phyloP scores from a whole-genome alignment of 2,888 invertebrate genomes.

The Cryptocheilus praepositus region DNA sequence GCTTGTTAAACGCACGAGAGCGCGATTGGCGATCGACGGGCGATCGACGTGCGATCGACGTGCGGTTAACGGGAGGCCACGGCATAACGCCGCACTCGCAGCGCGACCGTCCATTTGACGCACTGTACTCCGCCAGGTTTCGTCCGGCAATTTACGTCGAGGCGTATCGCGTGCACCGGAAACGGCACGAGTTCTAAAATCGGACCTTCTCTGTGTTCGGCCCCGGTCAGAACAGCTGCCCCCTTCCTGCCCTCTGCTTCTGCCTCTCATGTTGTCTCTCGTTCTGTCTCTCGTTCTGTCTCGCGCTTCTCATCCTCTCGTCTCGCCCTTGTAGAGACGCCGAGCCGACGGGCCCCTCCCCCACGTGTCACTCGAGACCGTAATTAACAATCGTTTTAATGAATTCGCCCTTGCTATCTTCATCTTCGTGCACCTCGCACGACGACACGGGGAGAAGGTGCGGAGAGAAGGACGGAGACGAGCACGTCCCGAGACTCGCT shows the following conservation, averaged over 20 bases:
- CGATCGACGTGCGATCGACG: slow-evolving; percentile 30
- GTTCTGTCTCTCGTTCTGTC: slow-evolving; percentile 7
- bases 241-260: slow-evolving; percentile 16
- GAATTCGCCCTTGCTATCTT: slow-evolving; percentile 62
- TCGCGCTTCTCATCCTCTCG: slow-evolving; percentile 3
- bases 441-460: neutral
- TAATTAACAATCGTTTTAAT: slow-evolving; percentile 68
- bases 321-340: slow-evolving; percentile 16
- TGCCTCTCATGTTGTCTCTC: slow-evolving; percentile 25
- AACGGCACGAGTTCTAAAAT: slow-evolving; percentile 70
- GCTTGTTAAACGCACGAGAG: slow-evolving; percentile 40
- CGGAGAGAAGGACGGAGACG: slow-evolving; percentile 9
- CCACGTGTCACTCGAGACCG: slow-evolving; percentile 61
- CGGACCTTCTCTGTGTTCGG: slow-evolving; percentile 26
- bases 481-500: slow-evolving; percentile 14
- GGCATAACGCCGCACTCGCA: slow-evolving; percentile 8
- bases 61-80: neutral
- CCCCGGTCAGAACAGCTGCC: slow-evolving; percentile 14
- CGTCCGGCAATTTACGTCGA: slow-evolving; percentile 35
- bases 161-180: slow-evolving; percentile 64
- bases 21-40: slow-evolving; percentile 9
- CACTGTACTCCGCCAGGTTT: neutral
- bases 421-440: slow-evolving; percentile 53
- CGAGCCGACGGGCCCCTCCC: slow-evolving; percentile 24
- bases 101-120: neutral